Conservation (phyloP, 2,113 vertebrate genomes). For the Oryzias melastigma region DNA sequence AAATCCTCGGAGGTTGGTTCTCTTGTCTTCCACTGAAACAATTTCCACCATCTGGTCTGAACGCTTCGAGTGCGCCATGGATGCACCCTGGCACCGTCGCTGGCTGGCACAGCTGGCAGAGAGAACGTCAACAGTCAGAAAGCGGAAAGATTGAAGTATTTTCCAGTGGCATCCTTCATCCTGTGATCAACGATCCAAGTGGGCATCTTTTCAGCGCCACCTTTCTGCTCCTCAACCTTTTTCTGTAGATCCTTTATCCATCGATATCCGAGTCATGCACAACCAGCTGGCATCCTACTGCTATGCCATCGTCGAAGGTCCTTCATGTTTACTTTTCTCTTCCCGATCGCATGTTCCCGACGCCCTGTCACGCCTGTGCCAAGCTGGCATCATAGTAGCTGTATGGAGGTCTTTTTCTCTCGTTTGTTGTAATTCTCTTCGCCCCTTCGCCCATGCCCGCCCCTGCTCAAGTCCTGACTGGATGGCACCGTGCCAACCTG, state of each 20-base stretch:
- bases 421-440: conserved; percentile 69
- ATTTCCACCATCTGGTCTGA: conserved; percentile 24
- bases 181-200: conserved; percentile 11
- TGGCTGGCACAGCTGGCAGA: conserved; percentile 56
- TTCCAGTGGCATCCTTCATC: conserved; percentile 16
- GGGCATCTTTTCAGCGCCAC: conserved; percentile 15
- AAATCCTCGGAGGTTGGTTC: conserved; percentile 64
- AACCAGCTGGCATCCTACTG: conserved; percentile 48
- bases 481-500: conserved; percentile 80
- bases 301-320: conserved; percentile 26
- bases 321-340: conserved; percentile 36
- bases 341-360: conserved; percentile 27
- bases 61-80: conserved; percentile 23
- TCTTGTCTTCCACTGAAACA: conserved; percentile 37
- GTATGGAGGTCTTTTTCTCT: conserved; percentile 67
- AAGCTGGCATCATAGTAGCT: conserved; percentile 65
- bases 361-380: conserved; percentile 52
- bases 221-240: conserved; percentile 31
- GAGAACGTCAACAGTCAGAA: conserved; percentile 20
- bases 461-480: conserved; percentile 77
- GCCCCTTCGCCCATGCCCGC: conserved; percentile 72
- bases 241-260: conserved; percentile 24
- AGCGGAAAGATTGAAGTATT: conserved; percentile 23
- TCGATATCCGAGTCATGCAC: conserved; percentile 37
- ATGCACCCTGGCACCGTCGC: conserved; percentile 43